These are phyloP conservation scores for Macheiramphus alcinus DNA, from an alignment of 2,113 vertebrate genomes.

Conservation along the genomic window DNA sequence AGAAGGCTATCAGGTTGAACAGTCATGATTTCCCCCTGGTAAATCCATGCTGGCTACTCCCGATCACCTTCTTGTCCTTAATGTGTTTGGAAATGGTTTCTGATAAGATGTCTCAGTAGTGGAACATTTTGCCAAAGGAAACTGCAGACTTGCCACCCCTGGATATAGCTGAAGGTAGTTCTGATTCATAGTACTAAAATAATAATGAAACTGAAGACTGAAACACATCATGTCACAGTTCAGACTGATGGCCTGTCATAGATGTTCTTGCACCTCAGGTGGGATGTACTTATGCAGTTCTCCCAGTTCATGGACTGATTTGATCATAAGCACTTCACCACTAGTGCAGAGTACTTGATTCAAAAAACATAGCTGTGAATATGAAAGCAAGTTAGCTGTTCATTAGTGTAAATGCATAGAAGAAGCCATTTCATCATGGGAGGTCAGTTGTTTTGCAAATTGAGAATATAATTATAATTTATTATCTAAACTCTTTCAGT, in stretches of 20 bases:
- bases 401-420: neutral
- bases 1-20: neutral
- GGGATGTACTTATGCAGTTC: neutral
- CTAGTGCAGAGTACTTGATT: neutral
- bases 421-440: neutral
- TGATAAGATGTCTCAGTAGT: neutral
- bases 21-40: neutral
- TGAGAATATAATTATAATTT: neutral
- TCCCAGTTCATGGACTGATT: neutral
- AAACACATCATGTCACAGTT: neutral
- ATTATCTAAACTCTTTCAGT: neutral
- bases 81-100: neutral
- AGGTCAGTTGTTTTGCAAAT: neutral
- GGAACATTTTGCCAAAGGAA: neutral
- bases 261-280: neutral
- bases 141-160: neutral
- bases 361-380: neutral
- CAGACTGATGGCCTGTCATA: neutral
- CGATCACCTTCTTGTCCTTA: neutral
- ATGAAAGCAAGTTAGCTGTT: neutral
- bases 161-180: neutral
- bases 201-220: neutral
- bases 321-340: neutral
- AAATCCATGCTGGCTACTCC: neutral
- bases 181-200: neutral